These are phyloP conservation scores for Drosophila sucinea DNA, from an alignment of 1,140 invertebrate genomes.

Conservation along the genomic window DNA sequence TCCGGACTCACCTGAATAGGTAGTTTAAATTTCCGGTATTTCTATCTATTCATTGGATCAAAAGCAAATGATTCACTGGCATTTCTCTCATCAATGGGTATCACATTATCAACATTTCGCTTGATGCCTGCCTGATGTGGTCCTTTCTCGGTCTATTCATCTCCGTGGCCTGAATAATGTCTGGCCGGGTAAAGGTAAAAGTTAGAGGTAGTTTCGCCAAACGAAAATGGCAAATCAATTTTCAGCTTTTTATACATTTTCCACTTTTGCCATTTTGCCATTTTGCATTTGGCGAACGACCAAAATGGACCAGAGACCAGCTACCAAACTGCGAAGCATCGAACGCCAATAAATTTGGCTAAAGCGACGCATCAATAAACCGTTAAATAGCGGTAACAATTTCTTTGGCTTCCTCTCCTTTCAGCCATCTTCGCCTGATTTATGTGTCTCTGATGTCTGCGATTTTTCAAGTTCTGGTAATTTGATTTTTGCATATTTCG, in stretches of 20 bases:
- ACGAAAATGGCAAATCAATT: constrained; percentile 49
- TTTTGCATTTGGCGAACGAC: constrained; percentile 23
- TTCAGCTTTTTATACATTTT: constrained; percentile 45
- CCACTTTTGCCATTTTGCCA: constrained; percentile 17
- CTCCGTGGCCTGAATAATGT: not conserved
- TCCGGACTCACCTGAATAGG: too few species aligned
- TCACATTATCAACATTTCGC: not conserved
- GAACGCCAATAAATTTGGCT: constrained; percentile 64
- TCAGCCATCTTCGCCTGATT: constrained; percentile 53
- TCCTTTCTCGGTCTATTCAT: not conserved
- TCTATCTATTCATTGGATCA: not conserved
- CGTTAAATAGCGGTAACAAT: constrained; percentile 78
- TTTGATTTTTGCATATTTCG: constrained; percentile 70
- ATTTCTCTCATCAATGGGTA: constrained; percentile 1
- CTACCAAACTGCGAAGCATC: not conserved
- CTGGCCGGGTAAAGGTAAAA: not conserved
- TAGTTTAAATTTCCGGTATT: not conserved
- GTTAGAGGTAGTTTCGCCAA: constrained; percentile 1
- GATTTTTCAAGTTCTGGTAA: constrained; percentile 74
- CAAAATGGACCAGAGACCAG: constrained; percentile 55
- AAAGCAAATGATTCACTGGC: not conserved
- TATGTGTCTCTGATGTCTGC: constrained; percentile 75
- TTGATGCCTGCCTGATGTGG: not conserved
- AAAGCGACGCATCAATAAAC: constrained; percentile 76
- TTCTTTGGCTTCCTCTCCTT: constrained; percentile 54